Percentiles rank a stretch among this genome's conserved stretches.
Evolutionary conservation across 2,888 invertebrate genomes (phyloP).

Genomic region (Drosophila fungiperda): DNA sequence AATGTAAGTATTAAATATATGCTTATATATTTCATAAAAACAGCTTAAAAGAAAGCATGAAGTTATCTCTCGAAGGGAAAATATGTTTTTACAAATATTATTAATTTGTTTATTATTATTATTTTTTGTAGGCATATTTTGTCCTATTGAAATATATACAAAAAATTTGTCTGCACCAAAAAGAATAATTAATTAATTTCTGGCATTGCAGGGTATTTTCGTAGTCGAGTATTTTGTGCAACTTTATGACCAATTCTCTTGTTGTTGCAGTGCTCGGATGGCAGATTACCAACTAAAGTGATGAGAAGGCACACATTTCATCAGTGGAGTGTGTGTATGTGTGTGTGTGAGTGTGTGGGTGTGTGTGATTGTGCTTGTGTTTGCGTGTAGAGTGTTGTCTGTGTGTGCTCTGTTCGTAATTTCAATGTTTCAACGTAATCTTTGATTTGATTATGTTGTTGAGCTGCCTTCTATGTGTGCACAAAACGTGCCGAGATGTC

Average conservation of each 20-base stretch:
- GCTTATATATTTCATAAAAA: neutral
- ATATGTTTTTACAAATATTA: neutral
- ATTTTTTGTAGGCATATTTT: neutral
- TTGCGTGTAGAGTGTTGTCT: slow-evolving; percentile 25
- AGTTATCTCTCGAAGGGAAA: neutral
- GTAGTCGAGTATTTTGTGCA: neutral
- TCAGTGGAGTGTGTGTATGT: slow-evolving; percentile 28
- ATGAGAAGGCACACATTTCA: slow-evolving; percentile 59
- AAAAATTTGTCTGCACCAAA: neutral
- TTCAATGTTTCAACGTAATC: slow-evolving; percentile 81
- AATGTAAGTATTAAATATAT: neutral
- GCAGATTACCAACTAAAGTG: slow-evolving; percentile 54
- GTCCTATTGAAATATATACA: neutral
- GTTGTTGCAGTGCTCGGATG: slow-evolving; percentile 32
- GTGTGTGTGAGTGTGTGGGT: slow-evolving; percentile 21
- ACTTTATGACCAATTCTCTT: slow-evolving; percentile 7
- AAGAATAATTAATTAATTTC: neutral
- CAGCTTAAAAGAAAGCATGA: fast-evolving
- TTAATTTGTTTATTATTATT: neutral
- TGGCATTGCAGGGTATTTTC: slow-evolving; percentile 5
- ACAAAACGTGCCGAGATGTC: slow-evolving; percentile 57
- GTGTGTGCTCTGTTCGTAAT: slow-evolving; percentile 66
- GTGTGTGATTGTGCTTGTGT: slow-evolving; percentile 33
- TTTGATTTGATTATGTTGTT: slow-evolving; percentile 82
- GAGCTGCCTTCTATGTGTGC: slow-evolving; percentile 65